phyloP scores from a whole-genome alignment of 2,797 vertebrate genomes.

The Eulemur mongoz region DNA sequence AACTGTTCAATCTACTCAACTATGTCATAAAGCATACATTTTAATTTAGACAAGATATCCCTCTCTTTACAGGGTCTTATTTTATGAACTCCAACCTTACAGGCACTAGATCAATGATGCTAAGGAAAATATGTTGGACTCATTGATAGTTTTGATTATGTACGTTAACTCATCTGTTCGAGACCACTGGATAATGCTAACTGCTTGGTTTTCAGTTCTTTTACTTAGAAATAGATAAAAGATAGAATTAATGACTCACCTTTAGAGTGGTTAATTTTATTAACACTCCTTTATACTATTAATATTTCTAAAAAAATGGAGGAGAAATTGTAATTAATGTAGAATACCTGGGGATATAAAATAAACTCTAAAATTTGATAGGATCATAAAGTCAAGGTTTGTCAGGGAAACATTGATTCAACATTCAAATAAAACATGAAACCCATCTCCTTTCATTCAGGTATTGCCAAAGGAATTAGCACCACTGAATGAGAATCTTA shows the following conservation, averaged over 20 bases:
- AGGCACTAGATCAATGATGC: background rate
- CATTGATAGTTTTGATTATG: background rate
- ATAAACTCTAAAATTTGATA: slow-evolving; percentile 30
- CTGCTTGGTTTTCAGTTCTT: slow-evolving; percentile 13
- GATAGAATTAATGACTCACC: background rate
- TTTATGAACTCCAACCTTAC: background rate
- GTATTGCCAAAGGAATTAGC: background rate
- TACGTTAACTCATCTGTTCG: background rate
- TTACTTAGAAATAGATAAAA: slow-evolving; percentile 28
- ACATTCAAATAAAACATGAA: background rate
- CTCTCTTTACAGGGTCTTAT: slow-evolving; percentile 8
- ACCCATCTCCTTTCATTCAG: background rate
- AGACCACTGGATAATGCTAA: background rate
- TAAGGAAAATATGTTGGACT: background rate
- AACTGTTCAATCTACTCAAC: background rate
- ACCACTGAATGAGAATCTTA: background rate
- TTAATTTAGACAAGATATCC: background rate
- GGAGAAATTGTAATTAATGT: background rate
- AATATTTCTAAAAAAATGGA: background rate
- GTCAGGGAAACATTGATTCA: background rate
- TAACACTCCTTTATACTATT: background rate
- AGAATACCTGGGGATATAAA: background rate
- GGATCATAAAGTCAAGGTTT: background rate
- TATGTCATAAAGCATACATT: background rate
- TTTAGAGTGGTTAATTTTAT: slow-evolving; percentile 16